phyloP scores from a whole-genome alignment of 2,888 invertebrate genomes.

The Nowickia ferox region DNA sequence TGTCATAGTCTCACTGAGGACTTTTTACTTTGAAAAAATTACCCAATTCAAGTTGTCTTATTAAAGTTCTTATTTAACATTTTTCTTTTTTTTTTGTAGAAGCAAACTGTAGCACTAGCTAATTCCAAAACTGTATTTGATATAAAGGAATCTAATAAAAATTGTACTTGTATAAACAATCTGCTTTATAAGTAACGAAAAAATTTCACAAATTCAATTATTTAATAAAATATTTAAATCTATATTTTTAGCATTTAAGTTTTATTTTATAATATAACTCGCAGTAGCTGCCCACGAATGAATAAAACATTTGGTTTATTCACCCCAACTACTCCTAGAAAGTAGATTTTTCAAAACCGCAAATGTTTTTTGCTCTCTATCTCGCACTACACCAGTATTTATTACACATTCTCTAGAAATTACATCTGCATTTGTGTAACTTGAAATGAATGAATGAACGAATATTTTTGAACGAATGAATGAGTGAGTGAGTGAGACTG shows the following conservation, averaged over 20 bases:
- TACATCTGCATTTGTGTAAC: neutral
- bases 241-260: neutral
- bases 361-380: constrained; percentile 18
- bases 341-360: constrained; percentile 45
- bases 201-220: neutral
- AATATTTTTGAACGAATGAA: neutral
- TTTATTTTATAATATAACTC: neutral
- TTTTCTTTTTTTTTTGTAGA: no score
- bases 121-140: no score
- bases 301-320: constrained; percentile 5
- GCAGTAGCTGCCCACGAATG: neutral
- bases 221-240: constrained; percentile 3
- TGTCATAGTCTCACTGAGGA: no score
- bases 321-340: constrained; percentile 28
- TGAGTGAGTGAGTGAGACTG: constrained; percentile 3
- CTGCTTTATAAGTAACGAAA: neutral
- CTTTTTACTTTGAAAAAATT: no score
- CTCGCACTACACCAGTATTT: neutral
- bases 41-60: no score
- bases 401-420: neutral
- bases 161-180: neutral
- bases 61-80: no score
- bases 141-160: neutral
- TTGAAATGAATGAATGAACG: constrained; percentile 2
- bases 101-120: constrained; percentile 35